Base-by-base conservation (phyloP, 2,888 invertebrate genomes). In the Andrena bicolor region DNA sequence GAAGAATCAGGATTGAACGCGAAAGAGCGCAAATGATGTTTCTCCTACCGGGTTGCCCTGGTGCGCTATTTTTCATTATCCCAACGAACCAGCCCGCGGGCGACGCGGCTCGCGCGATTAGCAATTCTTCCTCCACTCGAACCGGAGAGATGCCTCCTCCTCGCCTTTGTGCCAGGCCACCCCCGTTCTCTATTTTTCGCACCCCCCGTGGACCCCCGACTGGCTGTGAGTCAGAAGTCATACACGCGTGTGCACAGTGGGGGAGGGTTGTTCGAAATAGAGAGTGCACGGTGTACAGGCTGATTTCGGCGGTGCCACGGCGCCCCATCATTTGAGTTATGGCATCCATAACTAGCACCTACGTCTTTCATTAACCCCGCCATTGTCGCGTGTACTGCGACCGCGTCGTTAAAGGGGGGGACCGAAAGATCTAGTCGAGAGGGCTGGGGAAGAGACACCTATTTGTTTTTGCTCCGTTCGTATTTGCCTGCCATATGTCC, bases 261-360 rank as follows among this genome's bases (percentile, higher is more conserved):
- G 49, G 53, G 28, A 30, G 7, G 64, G 30, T 58, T 41, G 63
- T 48, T 65, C 58, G 30, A 5, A 8, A 30, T 26, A 26, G 58
- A 10, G 26, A 53, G 26, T 26, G 64, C 5, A 51, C 48, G 64
- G 70, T 63, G 84, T 76, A 63, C 78, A 66, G 75, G 63, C 76
- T 76, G 87, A 87, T 87, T 87, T 86, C 63, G 82, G 56, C 76
- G 77, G 28, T 80, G 77, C 61, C 70, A 61, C 76, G 48, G 48
- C 76, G 66, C 87, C 82, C 84, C 74, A 65, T 87, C 79, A 53
- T 65, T 70, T 87, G 87, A 87, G 87, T 87, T 87, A 90, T 90
- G 91, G 89, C 89, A 90, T 90, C 89, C 88, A 90, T 90, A 92
- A 90, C 90, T 90, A 86, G 90, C 91, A 84, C 88, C 89, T 89